Percentiles rank a stretch among this genome's conserved stretches.
Conservation (phyloP, 2,888 invertebrate genomes). For the Ophioninae sp. region DNA sequence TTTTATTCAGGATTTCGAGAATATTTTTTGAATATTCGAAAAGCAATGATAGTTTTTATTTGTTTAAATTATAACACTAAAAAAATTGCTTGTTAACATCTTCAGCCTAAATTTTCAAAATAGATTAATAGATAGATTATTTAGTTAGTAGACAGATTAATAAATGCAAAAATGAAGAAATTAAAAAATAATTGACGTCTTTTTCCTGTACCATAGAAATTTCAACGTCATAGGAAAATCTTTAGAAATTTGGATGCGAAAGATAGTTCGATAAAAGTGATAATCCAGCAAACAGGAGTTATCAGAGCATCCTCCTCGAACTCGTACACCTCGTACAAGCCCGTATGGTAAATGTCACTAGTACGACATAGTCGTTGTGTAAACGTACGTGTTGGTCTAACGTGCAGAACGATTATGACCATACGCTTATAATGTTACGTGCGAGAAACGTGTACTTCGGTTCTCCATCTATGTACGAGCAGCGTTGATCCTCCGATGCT, state of each 20-base stretch:
- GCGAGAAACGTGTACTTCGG: constrained; percentile 45
- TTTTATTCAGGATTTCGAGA: no score
- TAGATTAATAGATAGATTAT: no score
- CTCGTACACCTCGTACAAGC: not conserved
- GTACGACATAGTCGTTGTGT: constrained; percentile 34
- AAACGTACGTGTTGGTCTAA: constrained; percentile 43
- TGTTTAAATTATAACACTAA: no score
- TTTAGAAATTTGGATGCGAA: no score
- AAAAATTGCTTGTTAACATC: no score
- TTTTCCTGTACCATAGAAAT: no score
- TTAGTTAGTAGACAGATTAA: no score
- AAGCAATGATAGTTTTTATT: no score
- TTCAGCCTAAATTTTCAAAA: not conserved
- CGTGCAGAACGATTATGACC: constrained; percentile 46
- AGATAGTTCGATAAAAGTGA: no score
- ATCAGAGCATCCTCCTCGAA: not conserved
- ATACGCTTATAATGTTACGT: constrained; percentile 48
- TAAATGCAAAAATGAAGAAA: not conserved
- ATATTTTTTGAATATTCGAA: no score
- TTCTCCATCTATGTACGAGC: constrained; percentile 10
- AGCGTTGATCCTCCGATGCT: constrained; percentile 5
- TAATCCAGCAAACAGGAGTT: no score
- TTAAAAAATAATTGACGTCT: not conserved
- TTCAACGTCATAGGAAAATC: no score
- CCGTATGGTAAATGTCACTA: constrained; percentile 19